phyloP scores from a whole-genome alignment of 2,113 vertebrate species.

The Ophiodon elongatus region DNA sequence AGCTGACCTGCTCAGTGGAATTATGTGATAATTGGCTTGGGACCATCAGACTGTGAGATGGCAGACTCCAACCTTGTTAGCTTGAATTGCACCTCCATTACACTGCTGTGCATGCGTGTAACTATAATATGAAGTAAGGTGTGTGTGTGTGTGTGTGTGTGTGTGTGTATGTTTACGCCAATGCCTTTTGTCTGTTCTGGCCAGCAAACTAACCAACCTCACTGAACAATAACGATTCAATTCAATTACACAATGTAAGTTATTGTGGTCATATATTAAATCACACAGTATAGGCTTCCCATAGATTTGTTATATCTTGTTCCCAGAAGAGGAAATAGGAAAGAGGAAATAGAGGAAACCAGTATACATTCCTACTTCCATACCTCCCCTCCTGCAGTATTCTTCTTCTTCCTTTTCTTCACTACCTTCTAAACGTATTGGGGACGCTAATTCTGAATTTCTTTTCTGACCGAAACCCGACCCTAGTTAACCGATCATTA shows the following conservation, averaged over 20 bases:
- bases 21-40: constrained; percentile 75
- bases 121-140: constrained; percentile 6
- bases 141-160: constrained; percentile 10
- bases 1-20: constrained; percentile 75
- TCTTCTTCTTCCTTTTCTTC: background rate
- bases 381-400: background rate
- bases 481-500: too few relatives aligned
- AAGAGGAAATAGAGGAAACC: too few relatives aligned
- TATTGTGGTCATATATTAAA: constrained; percentile 30
- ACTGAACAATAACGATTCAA: constrained; percentile 44
- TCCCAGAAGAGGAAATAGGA: constrained; percentile 9
- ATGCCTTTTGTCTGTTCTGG: constrained; percentile 28
- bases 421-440: background rate
- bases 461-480: too few relatives aligned
- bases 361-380: background rate
- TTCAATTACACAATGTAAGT: constrained; percentile 41
- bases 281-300: constrained; percentile 3
- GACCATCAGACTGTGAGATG: constrained; percentile 73
- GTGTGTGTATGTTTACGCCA: constrained; percentile 20
- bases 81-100: constrained; percentile 60
- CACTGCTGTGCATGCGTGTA: background rate
- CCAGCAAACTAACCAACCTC: constrained; percentile 51
- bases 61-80: constrained; percentile 70
- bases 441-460: too few relatives aligned
- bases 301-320: background rate